phyloP scores from a whole-genome alignment of 2,797 vertebrate species.

The Steatocranus sp. region DNA sequence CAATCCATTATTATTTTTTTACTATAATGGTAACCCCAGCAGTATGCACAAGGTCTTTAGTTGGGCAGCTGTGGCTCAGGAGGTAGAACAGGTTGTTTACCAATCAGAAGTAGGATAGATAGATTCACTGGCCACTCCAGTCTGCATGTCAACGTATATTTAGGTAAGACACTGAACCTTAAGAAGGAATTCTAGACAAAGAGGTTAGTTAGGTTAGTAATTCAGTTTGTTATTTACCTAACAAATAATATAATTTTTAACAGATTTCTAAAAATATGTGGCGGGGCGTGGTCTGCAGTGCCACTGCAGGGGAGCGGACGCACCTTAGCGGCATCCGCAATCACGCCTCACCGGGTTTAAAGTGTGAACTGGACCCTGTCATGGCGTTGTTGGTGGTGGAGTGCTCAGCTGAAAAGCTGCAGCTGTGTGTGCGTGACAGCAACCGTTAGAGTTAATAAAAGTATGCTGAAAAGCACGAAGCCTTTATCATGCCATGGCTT shows the following conservation, averaged over 20 bases:
- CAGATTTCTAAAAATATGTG: not conserved
- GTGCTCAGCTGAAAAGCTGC: not conserved
- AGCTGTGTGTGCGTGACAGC: not conserved
- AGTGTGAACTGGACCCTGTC: not conserved
- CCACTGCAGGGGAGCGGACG: not conserved
- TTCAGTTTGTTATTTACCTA: not conserved
- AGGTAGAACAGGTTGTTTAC: not conserved
- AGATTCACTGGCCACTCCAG: not conserved
- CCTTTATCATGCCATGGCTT: not conserved
- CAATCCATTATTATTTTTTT: too few relatives aligned
- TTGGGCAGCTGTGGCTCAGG: not conserved
- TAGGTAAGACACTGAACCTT: not conserved
- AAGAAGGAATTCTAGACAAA: not conserved
- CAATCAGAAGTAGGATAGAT: not conserved
- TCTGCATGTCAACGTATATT: not conserved
- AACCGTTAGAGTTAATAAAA: not conserved
- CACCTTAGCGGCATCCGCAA: not conserved
- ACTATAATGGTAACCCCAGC: not conserved
- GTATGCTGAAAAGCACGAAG: not conserved
- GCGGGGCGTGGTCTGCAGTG: not conserved
- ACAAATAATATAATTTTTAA: not conserved
- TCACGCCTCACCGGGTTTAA: accelerated
- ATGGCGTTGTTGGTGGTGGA: not conserved
- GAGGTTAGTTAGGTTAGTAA: not conserved
- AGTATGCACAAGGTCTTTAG: not conserved